Percentiles rank a stretch among this genome's conserved stretches.
These are phyloP conservation scores for Genyomyrus donnyi DNA, from an alignment of 2,113 vertebrate genomes.

Conservation along the genomic window DNA sequence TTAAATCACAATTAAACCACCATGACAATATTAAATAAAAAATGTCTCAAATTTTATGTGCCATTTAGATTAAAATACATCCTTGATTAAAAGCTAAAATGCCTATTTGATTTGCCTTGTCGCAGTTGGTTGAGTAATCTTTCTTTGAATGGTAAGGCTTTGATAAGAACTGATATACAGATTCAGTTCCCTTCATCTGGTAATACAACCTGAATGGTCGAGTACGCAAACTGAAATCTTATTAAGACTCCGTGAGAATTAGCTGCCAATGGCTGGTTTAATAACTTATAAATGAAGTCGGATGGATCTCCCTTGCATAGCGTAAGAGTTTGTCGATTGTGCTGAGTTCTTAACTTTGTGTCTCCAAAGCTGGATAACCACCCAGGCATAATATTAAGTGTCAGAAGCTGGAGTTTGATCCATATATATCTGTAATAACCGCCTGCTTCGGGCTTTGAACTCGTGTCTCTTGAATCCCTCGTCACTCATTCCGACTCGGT, in stretches of 20 bases:
- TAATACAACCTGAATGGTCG: neutral
- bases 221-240: neutral
- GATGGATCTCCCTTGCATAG: neutral
- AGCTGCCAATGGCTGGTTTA: neutral
- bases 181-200: neutral
- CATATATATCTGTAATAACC: conserved; percentile 2
- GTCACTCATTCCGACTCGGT: neutral
- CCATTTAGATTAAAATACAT: neutral
- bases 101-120: neutral
- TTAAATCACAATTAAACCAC: neutral
- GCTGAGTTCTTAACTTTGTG: conserved; percentile 13
- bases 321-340: conserved; percentile 12
- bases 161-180: neutral
- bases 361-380: conserved; percentile 16
- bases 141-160: neutral
- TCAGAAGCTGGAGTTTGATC: conserved; percentile 14
- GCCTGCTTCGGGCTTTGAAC: neutral
- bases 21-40: neutral
- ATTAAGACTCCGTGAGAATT: conserved; percentile 7
- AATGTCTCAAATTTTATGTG: neutral
- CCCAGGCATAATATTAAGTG: conserved; percentile 23
- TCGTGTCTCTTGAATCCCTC: neutral
- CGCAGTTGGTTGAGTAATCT: neutral
- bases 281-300: conserved; percentile 12
- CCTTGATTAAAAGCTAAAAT: neutral